Evolutionary conservation across 2,888 invertebrate species (phyloP), one percentile per base, ranked within the genome.

Genomic region (Proisotoma minuta): DNA sequence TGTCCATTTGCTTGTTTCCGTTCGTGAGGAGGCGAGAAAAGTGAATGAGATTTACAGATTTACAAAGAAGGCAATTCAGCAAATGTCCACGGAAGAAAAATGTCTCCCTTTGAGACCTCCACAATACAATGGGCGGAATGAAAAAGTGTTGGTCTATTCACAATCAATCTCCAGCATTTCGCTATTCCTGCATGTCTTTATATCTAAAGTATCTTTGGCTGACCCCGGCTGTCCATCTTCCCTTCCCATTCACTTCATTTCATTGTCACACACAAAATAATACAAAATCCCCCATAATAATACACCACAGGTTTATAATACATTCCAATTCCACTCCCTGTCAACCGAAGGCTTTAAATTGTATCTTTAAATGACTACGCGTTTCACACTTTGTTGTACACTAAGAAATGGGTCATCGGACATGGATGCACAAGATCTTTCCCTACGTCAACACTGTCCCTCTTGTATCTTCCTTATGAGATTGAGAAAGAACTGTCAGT

Each of bases 121-220:
- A 52, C 18, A 23, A 39, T 34, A 54, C 53, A 54, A 54, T 54
- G 39, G 53, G 39, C 39, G 53, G 53, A 54, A 39, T 54, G 53
- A 20, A 52, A 52, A 26, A 52, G 52, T 26, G 28, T 52, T 52
- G 28, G n/a, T 50, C 29, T 27, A 15, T 52, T 24, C 26, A 51
- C 51, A 51, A 51, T 51, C 51, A 51, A 51, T 51, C 51, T 51
- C 53, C 53, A 29, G 29, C 39, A 54, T 54, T 29, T 54, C 53
- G 39, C 39, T 54, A 54, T 54, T 54, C 12, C 3, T n/a, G 43
- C 43, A 43, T 43, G 43, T 43, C 43, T 43, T 43, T 43, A 20
- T 20, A 29, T 39, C 39, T 29, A 34, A 28, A 28, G 53, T 54
- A 54, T 54, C 53, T 54, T 54, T 22, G 53, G 34, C 39, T 54